Conservation (phyloP, 2,113 vertebrate species). For the Tretioscincus oriximinensis region DNA sequence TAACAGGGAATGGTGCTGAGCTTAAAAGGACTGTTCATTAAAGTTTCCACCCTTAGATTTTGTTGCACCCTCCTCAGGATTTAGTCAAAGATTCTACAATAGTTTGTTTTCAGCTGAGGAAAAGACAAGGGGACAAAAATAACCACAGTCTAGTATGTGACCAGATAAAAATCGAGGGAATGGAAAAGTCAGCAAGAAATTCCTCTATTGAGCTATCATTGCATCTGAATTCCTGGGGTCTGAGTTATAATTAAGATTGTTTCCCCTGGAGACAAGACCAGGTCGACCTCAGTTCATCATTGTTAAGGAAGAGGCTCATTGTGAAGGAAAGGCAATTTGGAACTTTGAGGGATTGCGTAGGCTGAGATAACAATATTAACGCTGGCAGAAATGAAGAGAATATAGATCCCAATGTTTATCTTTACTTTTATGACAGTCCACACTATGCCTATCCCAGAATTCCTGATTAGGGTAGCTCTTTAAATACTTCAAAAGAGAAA, state of each 20-base stretch:
- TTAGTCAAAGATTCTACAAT: neutral
- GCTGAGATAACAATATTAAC: too few relatives aligned
- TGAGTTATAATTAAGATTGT: slow-evolving; percentile 4
- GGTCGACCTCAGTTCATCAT: neutral
- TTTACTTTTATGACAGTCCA: neutral
- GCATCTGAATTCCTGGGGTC: neutral
- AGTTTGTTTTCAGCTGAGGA: neutral
- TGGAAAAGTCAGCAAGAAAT: slow-evolving; percentile 4
- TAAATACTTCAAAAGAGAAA: neutral
- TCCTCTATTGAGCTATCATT: neutral
- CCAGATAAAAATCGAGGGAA: neutral
- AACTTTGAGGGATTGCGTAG: neutral
- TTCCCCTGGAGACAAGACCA: neutral
- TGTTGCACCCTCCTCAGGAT: too few relatives aligned
- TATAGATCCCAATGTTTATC: neutral
- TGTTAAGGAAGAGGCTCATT: neutral
- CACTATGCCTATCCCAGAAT: neutral
- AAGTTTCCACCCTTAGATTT: neutral
- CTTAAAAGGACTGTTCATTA: neutral
- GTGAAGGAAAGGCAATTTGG: neutral
- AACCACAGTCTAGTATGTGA: neutral
- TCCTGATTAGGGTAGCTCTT: too few relatives aligned
- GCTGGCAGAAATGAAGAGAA: neutral
- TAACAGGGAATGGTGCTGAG: neutral
- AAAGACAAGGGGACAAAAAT: neutral